Conservation (phyloP, 1,140 invertebrate genomes). For the Lucilia sericata region DNA sequence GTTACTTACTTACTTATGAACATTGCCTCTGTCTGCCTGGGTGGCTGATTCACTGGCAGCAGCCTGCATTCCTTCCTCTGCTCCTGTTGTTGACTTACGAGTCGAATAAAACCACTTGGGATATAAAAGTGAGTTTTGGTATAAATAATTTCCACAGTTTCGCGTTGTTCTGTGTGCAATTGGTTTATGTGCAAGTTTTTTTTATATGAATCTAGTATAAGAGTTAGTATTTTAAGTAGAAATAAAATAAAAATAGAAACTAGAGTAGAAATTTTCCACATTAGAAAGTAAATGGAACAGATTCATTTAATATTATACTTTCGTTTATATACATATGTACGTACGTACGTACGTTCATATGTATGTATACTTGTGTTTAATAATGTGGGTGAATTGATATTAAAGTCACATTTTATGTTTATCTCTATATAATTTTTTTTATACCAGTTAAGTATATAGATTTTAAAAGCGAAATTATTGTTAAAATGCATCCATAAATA, state of each 20-base stretch:
- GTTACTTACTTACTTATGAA: background rate
- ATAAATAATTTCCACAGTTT: background rate
- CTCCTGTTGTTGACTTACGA: background rate
- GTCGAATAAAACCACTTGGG: constrained; percentile 15
- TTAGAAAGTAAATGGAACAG: constrained; percentile 37
- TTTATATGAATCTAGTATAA: background rate
- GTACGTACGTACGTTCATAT: too few species aligned
- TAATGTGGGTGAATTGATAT: constrained; percentile 31
- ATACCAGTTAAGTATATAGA: background rate
- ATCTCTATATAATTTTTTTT: background rate
- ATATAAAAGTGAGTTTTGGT: constrained; percentile 5
- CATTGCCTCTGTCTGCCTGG: too few species aligned
- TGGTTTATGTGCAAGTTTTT: too few species aligned
- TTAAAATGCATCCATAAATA: background rate
- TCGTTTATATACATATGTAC: background rate
- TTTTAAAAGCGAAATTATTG: background rate
- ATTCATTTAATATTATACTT: constrained; percentile 33
- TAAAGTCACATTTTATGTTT: background rate
- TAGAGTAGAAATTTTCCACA: constrained; percentile 34
- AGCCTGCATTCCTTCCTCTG: background rate
- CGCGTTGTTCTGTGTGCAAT: background rate
- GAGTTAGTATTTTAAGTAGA: background rate
- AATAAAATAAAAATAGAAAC: constrained; percentile 26
- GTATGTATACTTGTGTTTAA: background rate
- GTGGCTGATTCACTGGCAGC: too few species aligned